A percentile compares a stretch with the other conserved stretches of the same genome.
phyloP scores from a whole-genome alignment of 2,888 invertebrate species.

The Bimastos eiseni region DNA sequence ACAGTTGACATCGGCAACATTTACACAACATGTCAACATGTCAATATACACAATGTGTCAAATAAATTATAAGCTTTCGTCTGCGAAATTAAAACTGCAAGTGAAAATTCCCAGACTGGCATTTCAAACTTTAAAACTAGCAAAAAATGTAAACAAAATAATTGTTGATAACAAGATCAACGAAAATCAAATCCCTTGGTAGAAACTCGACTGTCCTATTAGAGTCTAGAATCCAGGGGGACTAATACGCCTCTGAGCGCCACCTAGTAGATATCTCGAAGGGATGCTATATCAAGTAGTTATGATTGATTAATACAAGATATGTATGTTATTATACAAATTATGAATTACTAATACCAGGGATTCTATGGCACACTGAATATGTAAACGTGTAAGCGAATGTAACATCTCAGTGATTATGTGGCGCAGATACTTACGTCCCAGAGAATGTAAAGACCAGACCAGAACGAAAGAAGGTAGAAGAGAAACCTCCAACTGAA shows the following conservation, averaged over 20 bases:
- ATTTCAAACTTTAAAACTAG: background rate
- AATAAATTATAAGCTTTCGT: too few species aligned
- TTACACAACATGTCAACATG: background rate
- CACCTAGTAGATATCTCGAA: too few species aligned
- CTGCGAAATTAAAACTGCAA: background rate
- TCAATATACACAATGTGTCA: too few species aligned
- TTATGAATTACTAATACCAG: too few species aligned
- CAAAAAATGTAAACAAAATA: background rate
- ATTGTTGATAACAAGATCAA: background rate
- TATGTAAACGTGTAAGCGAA: too few species aligned
- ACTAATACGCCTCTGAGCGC: too few species aligned
- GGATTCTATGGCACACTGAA: too few species aligned
- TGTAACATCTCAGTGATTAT: too few species aligned
- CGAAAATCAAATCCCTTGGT: background rate
- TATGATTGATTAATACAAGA: too few species aligned
- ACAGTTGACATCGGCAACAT: background rate
- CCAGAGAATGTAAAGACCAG: slow-evolving; percentile 41
- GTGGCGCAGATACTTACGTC: slow-evolving; percentile 40
- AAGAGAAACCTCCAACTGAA: slow-evolving; percentile 45
- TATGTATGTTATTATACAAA: too few species aligned
- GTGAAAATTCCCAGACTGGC: background rate
- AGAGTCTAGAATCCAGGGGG: background rate
- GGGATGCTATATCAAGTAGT: too few species aligned
- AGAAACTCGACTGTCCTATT: background rate
- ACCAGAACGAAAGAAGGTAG: slow-evolving; percentile 42